phyloP scores from a whole-genome alignment of 2,797 vertebrate genomes.

The Cuculus canorus region DNA sequence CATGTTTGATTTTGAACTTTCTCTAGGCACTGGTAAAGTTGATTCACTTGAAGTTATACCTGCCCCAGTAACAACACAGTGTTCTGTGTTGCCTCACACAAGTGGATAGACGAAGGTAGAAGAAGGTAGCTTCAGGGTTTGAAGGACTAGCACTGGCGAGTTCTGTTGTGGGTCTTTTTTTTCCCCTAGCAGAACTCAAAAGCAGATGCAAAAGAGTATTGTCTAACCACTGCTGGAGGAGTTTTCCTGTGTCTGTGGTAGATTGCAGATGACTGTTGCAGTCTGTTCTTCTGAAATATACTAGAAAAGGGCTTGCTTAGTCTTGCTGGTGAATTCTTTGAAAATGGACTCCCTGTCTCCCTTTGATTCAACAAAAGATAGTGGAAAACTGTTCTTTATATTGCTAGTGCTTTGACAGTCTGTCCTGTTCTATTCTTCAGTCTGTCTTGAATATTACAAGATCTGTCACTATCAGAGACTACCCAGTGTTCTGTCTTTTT shows the following conservation, averaged over 20 bases:
- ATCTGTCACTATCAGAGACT: background rate
- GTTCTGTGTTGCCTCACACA: background rate
- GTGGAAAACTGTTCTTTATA: background rate
- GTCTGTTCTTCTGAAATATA: background rate
- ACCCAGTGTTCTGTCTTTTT: background rate
- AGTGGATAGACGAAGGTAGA: background rate
- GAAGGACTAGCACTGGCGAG: background rate
- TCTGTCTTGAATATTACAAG: background rate
- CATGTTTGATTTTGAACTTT: background rate
- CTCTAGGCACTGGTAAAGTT: background rate
- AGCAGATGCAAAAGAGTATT: background rate
- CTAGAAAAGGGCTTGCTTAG: background rate
- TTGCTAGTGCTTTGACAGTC: background rate
- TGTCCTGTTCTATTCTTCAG: background rate
- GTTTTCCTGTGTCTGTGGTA: background rate
- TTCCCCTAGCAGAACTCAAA: background rate
- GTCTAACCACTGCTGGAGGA: background rate
- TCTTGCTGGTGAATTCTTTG: background rate
- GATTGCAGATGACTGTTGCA: background rate
- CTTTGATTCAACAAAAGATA: background rate
- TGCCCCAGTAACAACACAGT: background rate
- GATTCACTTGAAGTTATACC: background rate
- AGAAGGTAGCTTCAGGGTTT: background rate
- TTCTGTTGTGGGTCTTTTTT: background rate
- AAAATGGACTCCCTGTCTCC: accelerated